A percentile compares a stretch with the other conserved stretches of the same genome.
These are phyloP conservation scores for Chymomyza fuscimana DNA, from an alignment of 2,888 invertebrate genomes.

Conservation along the genomic window DNA sequence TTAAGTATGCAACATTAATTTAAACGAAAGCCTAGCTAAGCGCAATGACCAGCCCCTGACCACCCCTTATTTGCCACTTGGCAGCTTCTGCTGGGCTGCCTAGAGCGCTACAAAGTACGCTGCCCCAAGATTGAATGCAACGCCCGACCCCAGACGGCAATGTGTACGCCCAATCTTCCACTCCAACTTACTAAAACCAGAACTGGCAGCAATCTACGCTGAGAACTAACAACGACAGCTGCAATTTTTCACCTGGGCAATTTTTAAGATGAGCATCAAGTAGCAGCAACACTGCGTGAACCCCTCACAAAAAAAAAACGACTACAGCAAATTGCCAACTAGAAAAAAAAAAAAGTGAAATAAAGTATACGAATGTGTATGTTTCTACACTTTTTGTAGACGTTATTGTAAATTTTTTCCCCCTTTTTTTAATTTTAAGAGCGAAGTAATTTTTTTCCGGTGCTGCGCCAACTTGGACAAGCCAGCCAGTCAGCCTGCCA, in stretches of 20 bases:
- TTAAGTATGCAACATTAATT: neutral
- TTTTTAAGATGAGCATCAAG: constrained; percentile 72
- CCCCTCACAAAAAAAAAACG: constrained; percentile 22
- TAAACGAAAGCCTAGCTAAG: neutral
- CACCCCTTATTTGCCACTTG: neutral
- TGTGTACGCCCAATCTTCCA: neutral
- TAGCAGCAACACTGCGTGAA: constrained; percentile 28
- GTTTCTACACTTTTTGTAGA: constrained; percentile 22
- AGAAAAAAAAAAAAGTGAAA: constrained; percentile 24
- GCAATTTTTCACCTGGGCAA: constrained; percentile 79
- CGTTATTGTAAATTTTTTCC: neutral
- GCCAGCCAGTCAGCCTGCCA: constrained; percentile 48
- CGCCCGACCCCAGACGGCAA: neutral
- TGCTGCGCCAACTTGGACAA: constrained; percentile 23
- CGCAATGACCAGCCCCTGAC: neutral
- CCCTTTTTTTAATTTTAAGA: constrained; percentile 46
- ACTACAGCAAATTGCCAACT: constrained; percentile 47
- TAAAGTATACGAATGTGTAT: constrained; percentile 6
- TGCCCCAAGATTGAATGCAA: neutral
- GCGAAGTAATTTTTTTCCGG: constrained; percentile 45
- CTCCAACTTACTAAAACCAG: neutral
- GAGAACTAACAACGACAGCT: constrained; percentile 68
- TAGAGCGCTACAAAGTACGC: neutral
- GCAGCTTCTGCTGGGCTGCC: neutral
- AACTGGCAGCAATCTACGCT: neutral